Base-by-base conservation (phyloP, 1,140 invertebrate genomes). In the Heterodera carotae region DNA sequence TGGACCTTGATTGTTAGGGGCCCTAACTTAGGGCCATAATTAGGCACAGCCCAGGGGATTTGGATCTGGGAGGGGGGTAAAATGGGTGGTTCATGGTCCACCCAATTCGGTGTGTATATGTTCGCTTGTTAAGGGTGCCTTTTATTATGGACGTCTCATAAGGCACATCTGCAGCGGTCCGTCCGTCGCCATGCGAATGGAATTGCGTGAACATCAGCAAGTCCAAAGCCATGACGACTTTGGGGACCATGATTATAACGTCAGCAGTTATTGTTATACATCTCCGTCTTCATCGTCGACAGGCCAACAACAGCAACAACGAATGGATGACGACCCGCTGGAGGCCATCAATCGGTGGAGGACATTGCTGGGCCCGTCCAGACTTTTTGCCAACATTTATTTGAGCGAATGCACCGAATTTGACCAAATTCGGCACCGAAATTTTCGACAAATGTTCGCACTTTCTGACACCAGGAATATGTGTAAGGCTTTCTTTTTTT, bases 391-490 rank as follows among this genome's bases (percentile, higher is more conserved):
- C 27, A 78, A 69, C 43, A 64, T 76, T 25, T 69, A 79, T 43
- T 48, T 69, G 71, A 75, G 34, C 33, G 15, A n/a, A 22, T 80
- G 31, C n/a, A 66, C 29, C 6, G 77, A 79, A 31, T 39, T 59
- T 8, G 67, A 78, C 34, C 33, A 69, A 12, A 75, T 60, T 33
- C 69, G n/a, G n/a, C 10, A 25, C 29, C 36, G 18, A 59, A 74
- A 59, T 53, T 48, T 78, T n/a, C 66, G 77, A 66, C 64, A 76
- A 53, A 69, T 68, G 31, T 78, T 78, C 36, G 71, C 27, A 18
- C 76, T 78, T 33, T 78, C 77, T 5, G 77, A 78, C 33, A 78
- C 76, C 25, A 39, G 77, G 33, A 78, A 78, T 78, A 29, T 78
- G 18, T 69, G 60, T 74, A n/a, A 29, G 27, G 33, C 15, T 59